Base-by-base conservation (phyloP, 2,113 vertebrate species). In the Dasypus novemcinctus region DNA sequence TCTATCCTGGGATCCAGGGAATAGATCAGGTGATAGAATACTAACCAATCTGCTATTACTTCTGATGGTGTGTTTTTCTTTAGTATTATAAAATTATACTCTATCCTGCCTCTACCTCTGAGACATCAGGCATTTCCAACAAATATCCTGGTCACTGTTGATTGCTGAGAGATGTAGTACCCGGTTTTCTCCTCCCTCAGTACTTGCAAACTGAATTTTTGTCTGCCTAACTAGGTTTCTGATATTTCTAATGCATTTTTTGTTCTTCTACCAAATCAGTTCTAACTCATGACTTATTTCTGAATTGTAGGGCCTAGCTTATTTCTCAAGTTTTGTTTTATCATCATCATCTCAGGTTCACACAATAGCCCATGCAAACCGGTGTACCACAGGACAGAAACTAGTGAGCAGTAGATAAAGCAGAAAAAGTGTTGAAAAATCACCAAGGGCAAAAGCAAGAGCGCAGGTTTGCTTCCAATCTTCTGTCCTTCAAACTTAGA, bases 291-390 rank as follows among this genome's bases (percentile, higher is more conserved):
- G 41, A 46, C 7, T 66, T 88, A 14, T 63, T 49, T 80, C 27
- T 89, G 21, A 94, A 13, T 72, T 5, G 61, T 64, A 14, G 46
- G 64, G 43, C 46, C 52, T 83, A 64, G 25, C 63, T 72, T 84
- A 15, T 84, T 88, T 78, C 83, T 92, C 69, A 57, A 43, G 31
- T 78, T 88, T 84, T 71, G 49, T n/a, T 96, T 94, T 82, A 69
- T 66, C n/a, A 23, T 76, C 87, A 69, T 43, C 41, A 54, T 78
- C 82, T 78, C 7, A 71, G 20, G 31, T 87, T 69, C 46, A 64
- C 29, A 91, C 46, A 76, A 36, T 11, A 82, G 11, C 63, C 43
- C 15, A 38, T 13, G 36, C 9, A 91, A 76, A 83, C 38, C 1
- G 1, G 10, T 57, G 11, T 46, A 21, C 36, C 52, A 27, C 31